A percentile compares a stretch with the other conserved stretches of the same genome.
Evolutionary conservation across 2,797 vertebrate species (phyloP).

Genomic region (Perodicticus potto): DNA sequence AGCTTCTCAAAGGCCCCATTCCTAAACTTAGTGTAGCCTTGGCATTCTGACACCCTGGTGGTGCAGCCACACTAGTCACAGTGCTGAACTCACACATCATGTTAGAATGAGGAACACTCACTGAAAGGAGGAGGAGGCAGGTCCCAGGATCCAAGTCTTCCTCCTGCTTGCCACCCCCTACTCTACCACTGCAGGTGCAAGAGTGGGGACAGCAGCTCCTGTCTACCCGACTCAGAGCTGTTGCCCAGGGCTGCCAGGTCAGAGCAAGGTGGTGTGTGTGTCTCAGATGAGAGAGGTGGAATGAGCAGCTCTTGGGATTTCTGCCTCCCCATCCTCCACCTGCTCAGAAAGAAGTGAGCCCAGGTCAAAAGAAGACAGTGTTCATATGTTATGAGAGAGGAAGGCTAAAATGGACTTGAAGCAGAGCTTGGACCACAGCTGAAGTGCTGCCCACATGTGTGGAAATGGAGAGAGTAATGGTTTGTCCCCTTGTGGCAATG

Average conservation of each 20-base stretch:
- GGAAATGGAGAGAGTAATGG: neutral
- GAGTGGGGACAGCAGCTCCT: neutral
- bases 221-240: neutral
- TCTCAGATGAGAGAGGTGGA: neutral
- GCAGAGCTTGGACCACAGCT: neutral
- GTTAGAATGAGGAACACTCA: neutral
- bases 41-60: too few relatives aligned
- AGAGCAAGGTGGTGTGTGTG: neutral
- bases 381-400: neutral
- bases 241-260: neutral
- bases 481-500: neutral
- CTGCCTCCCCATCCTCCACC: too few relatives aligned
- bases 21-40: neutral
- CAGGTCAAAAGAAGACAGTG: neutral
- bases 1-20: neutral
- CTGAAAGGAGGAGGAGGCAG: neutral
- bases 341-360: neutral
- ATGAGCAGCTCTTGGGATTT: too few relatives aligned
- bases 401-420: neutral
- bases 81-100: neutral
- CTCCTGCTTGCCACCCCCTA: too few relatives aligned
- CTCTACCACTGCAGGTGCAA: too few relatives aligned
- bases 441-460: neutral
- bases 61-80: neutral
- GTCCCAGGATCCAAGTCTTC: neutral